Conservation (phyloP, 2,888 invertebrate genomes). For the Linnaemya vulpina region DNA sequence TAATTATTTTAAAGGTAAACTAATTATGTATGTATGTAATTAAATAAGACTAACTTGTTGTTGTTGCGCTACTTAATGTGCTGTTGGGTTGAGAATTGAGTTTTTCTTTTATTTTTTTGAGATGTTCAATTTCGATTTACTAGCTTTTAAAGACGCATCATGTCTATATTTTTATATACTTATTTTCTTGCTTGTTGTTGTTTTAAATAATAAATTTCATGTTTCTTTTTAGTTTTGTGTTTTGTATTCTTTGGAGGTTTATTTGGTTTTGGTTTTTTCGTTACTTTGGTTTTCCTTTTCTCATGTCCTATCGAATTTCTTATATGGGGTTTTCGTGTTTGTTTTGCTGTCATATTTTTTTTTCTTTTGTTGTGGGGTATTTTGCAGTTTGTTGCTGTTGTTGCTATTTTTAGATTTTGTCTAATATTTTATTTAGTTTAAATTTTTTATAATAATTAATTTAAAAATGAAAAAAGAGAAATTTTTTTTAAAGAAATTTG, state of each 20-base stretch:
- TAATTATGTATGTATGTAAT: slow-evolving; percentile 4
- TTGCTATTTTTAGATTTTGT: slow-evolving; percentile 46
- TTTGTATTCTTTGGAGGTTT: slow-evolving; percentile 65
- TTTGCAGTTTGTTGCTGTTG: slow-evolving; percentile 18
- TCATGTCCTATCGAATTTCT: slow-evolving; percentile 32
- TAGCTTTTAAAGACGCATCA: slow-evolving; percentile 65
- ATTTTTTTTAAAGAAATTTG: slow-evolving; percentile 67
- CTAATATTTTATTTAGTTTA: slow-evolving; percentile 65
- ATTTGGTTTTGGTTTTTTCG: slow-evolving; percentile 66
- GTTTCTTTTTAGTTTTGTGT: slow-evolving; percentile 34
- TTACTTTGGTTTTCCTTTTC: neutral
- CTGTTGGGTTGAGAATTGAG: slow-evolving; percentile 57
- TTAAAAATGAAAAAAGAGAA: slow-evolving; percentile 62
- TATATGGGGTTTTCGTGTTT: neutral
- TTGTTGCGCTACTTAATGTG: slow-evolving; percentile 68
- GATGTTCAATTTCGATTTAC: slow-evolving; percentile 48
- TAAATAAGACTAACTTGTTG: slow-evolving; percentile 42
- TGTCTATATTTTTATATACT: slow-evolving; percentile 58
- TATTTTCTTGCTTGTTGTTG: too few relatives aligned
- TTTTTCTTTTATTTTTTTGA: slow-evolving; percentile 41
- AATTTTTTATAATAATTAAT: slow-evolving; percentile 66
- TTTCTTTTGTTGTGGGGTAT: slow-evolving; percentile 14
- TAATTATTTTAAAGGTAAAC: slow-evolving; percentile 51
- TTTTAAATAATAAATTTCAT: slow-evolving; percentile 27
- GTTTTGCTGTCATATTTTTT: neutral